phyloP scores from a whole-genome alignment of 2,113 vertebrate species.

The Mastomys natalensis region DNA sequence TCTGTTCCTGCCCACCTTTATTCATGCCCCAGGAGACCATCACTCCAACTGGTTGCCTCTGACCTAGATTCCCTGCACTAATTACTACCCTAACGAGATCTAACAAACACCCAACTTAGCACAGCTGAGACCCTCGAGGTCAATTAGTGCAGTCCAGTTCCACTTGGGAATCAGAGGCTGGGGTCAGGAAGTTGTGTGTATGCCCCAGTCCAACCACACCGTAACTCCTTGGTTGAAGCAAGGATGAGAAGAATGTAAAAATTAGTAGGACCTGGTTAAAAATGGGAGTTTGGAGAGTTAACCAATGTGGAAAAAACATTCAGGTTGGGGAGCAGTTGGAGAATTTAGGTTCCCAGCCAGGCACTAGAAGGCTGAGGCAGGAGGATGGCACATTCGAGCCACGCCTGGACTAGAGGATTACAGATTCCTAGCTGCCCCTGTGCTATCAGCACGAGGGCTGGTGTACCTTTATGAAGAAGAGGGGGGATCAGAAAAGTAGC shows the following conservation, averaged over 20 bases:
- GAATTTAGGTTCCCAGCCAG: not conserved
- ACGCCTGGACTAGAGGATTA: not conserved
- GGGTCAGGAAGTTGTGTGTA: not conserved
- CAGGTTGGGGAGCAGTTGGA: not conserved
- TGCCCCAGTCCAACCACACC: not conserved
- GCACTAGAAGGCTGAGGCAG: not conserved
- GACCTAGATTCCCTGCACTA: conserved; percentile 85
- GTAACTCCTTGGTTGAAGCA: not conserved
- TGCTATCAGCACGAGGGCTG: not conserved
- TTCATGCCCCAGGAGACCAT: conserved; percentile 52
- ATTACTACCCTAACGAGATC: conserved; percentile 84
- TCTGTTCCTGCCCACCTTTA: conserved; percentile 44
- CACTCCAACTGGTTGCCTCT: conserved; percentile 63
- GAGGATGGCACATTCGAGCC: not conserved
- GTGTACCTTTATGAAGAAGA: not conserved
- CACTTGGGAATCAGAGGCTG: not conserved
- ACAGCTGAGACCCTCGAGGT: conserved; percentile 80
- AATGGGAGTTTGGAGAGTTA: not conserved
- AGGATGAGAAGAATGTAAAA: not conserved
- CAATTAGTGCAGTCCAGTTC: conserved; percentile 73
- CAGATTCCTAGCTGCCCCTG: not conserved
- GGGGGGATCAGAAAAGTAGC: not conserved
- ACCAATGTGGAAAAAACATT: not conserved
- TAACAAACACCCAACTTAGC: conserved; percentile 81
- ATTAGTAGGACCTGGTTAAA: conserved; percentile 25